Conservation (phyloP, 1,140 invertebrate genomes). For the Panulirus ornatus region DNA sequence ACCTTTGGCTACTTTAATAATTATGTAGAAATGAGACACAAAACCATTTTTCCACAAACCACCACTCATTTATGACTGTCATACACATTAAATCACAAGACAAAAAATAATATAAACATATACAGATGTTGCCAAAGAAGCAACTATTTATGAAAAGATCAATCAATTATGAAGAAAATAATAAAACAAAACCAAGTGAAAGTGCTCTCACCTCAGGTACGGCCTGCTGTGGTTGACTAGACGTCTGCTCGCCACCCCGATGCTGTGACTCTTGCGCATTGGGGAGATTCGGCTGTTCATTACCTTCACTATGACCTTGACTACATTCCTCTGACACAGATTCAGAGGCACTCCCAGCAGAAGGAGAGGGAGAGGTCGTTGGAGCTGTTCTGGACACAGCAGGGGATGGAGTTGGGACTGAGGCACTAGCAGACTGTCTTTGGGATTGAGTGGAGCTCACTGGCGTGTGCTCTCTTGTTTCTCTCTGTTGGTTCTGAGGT, state of each 20-base stretch:
- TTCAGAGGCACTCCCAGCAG: conserved; percentile 61
- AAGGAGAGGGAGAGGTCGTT: conserved; percentile 53
- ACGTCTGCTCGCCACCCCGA: conserved; percentile 27
- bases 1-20: no score
- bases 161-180: no score
- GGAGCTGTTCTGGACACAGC: conserved; percentile 35
- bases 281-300: conserved; percentile 30
- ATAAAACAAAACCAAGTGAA: background rate
- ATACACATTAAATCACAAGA: no score
- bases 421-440: conserved; percentile 68
- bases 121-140: no score
- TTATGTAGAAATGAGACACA: no score
- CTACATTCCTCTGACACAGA: conserved; percentile 67
- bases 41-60: no score
- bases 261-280: conserved; percentile 59
- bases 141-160: no score
- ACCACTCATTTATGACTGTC: no score
- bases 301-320: conserved; percentile 51
- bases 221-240: conserved; percentile 62
- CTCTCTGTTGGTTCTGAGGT: background rate
- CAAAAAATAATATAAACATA: no score
- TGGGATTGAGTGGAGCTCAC: conserved; percentile 44
- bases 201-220: conserved; percentile 67
- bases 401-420: conserved; percentile 42
- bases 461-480: background rate